Evolutionary conservation across 1,140 invertebrate genomes (phyloP), one percentile per base, ranked within the genome.

Genomic region (Ceratosolen fusciceps): DNA sequence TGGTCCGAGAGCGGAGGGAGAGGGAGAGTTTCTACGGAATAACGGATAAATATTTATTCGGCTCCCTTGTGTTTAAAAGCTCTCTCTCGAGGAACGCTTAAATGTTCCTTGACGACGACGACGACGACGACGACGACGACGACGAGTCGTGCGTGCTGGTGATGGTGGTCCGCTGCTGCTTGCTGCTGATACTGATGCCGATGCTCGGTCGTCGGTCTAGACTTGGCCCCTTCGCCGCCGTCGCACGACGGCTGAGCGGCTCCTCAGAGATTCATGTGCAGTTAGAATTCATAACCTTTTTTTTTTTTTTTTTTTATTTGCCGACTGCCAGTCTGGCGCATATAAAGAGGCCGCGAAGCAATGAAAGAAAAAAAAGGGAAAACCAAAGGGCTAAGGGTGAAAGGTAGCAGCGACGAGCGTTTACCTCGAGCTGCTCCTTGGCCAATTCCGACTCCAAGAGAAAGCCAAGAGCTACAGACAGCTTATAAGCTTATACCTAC

Each of bases 251-350:
- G 62, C 68, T 73, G 39, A 74, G 74, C 58, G 81, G 71, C 82
- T 83, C 71, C 75, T 82, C 79, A 82, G 81, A 70, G 81, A 86
- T 86, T 85, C 84, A 86, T 83, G 82, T 82, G 83, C 81, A 79
- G 82, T 84, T 84, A 84, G 81, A 82, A 85, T 86, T 87, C 85
- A 85, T 85, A 83, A 86, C 84, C 81, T 77, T 82, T 82, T 75
- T n/a, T n/a, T n/a, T n/a, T n/a, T n/a, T n/a, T n/a, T n/a, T n/a
- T n/a, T n/a, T n/a, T n/a, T n/a, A n/a, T n/a, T 78, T 70, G 49
- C 70, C 77, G 71, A 74, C 52, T 79, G 70, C 65, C 70, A 37
- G 73, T 70, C 21, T n/a, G n/a, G n/a, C n/a, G 34, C 49, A 34
- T 77, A 71, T 47, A 77, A 71, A 62, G 76, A 58, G 21, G 16